phyloP scores from a whole-genome alignment of 2,113 vertebrate species.

The Platichthys stellatus region DNA sequence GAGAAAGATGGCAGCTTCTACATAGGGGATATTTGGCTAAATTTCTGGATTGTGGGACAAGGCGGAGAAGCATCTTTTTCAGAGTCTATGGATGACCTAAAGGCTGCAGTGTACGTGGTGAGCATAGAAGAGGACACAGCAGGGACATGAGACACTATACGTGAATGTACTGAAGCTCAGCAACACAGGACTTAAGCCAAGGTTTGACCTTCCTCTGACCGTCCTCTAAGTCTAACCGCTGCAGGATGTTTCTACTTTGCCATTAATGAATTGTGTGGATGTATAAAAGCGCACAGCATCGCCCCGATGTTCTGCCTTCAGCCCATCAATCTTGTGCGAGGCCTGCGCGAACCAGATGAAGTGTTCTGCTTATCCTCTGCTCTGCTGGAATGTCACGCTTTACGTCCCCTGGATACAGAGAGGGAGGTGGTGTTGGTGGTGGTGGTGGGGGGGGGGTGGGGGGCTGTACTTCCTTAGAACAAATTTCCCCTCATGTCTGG shows the following conservation, averaged over 20 bases:
- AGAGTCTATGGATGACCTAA: neutral
- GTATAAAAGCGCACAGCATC: conserved; percentile 19
- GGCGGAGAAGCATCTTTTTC: too few relatives aligned
- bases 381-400: conserved; percentile 69
- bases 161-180: neutral
- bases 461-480: conserved; percentile 71
- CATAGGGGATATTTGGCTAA: too few relatives aligned
- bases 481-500: conserved; percentile 62
- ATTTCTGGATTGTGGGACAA: too few relatives aligned
- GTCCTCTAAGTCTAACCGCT: neutral
- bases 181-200: neutral
- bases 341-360: conserved; percentile 51
- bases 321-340: conserved; percentile 43
- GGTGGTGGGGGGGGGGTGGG: neutral
- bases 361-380: conserved; percentile 69
- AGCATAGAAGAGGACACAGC: neutral
- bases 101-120: neutral
- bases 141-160: neutral
- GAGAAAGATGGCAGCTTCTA: too few relatives aligned
- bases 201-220: conserved; percentile 7
- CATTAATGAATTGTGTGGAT: conserved; percentile 25
- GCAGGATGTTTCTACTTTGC: neutral
- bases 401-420: conserved; percentile 59
- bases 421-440: neutral
- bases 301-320: conserved; percentile 34